A percentile compares a stretch with the other conserved stretches of the same genome.
Evolutionary conservation across 2,113 vertebrate species (phyloP).

Genomic region (Lamprologus callipterus): DNA sequence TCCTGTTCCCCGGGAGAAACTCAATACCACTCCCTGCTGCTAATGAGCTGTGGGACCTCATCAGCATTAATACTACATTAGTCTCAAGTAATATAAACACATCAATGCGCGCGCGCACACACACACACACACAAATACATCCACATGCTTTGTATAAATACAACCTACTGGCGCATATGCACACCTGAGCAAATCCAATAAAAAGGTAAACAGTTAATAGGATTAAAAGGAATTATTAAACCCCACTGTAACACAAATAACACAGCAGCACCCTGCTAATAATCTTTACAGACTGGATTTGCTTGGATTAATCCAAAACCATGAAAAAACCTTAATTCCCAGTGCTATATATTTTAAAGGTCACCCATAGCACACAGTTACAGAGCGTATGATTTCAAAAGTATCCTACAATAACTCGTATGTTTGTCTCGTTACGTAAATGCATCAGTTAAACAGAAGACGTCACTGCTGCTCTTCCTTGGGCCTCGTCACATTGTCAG

Average conservation of each 20-base stretch:
- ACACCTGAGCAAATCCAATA: slow-evolving; percentile 33
- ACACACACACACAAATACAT: background rate
- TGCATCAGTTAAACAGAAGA: background rate
- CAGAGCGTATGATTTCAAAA: background rate
- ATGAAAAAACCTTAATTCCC: background rate
- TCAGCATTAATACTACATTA: slow-evolving; percentile 71
- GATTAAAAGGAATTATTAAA: slow-evolving; percentile 37
- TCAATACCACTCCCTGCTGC: slow-evolving; percentile 60
- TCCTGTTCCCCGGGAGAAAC: slow-evolving; percentile 52
- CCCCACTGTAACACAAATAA: background rate
- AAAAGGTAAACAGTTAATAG: slow-evolving; percentile 38
- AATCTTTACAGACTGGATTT: slow-evolving; percentile 6
- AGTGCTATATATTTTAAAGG: background rate
- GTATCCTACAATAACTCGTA: background rate
- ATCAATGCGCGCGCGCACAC: background rate
- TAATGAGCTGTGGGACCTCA: slow-evolving; percentile 69
- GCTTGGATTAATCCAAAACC: slow-evolving; percentile 16
- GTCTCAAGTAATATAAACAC: slow-evolving; percentile 25
- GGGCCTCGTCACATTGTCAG: background rate
- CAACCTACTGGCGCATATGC: background rate
- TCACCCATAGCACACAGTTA: background rate
- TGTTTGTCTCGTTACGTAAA: background rate
- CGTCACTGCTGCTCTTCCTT: background rate
- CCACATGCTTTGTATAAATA: background rate
- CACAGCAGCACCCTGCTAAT: background rate